Evolutionary conservation across 2,888 invertebrate species (phyloP), one percentile per base, ranked within the genome.

Genomic region (Lithophane leautieri): DNA sequence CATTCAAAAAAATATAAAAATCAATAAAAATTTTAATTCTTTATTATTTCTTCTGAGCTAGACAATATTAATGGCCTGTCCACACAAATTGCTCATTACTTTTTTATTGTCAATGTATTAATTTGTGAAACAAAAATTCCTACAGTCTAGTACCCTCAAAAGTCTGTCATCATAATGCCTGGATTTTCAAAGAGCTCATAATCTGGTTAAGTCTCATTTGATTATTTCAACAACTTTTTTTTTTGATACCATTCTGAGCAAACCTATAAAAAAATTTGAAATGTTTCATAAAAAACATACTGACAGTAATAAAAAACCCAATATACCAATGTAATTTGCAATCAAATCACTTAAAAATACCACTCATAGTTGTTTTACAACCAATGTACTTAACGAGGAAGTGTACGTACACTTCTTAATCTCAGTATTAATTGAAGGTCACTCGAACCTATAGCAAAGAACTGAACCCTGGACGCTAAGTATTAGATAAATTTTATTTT

Each of bases 391-490:
- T 22, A 62, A 81, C 22, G 4, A 85, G 82, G 82, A 87, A 85
- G 73, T 72, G 1, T 47, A 60, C 12, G 22, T 34, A 61, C 9
- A 28, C 19, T 44, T 58, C 50, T 76, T 66, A 74, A 85, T 85
- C 82, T 81, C 28, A 0, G 69, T 28, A 42, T 63, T 77, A 62
- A 22, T 61, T 79, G 82, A 87, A 85, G 85, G 85, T 69, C 74
- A 58, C 14, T 40, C 11, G 0, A 40, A 56, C 28, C 28, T 61
- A 72, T 40, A 34, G 44, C 14, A 14, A 40, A 65, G 52, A 56
- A 47, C 40, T 70, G 60, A 14, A 83, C 78, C 78, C 78, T 78
- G 83, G 2, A 63, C 16, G 0, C 19, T 47, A 60, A n/a, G 50
- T 67, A 71, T 63, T 47, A 70, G 58, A 66, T 52, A 47, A 73